A percentile compares a stretch with the other conserved stretches of the same genome.
Evolutionary conservation across 2,797 vertebrate genomes (phyloP).

Genomic region (Urosaurus nigricauda): DNA sequence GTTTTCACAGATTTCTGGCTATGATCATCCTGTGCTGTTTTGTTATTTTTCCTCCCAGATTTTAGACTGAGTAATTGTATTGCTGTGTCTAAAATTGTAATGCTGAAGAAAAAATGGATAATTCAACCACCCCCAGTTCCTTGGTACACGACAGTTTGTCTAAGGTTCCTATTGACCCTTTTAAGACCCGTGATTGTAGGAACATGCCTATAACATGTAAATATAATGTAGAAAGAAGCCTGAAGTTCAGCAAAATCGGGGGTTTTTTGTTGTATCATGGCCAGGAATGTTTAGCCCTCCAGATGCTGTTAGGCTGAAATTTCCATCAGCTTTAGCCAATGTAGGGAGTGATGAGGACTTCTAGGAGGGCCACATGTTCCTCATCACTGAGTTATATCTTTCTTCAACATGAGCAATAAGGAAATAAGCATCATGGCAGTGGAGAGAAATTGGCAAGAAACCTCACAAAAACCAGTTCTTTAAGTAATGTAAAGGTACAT

Average conservation of each 20-base stretch:
- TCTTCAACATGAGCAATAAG: not conserved
- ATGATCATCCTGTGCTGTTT: not conserved
- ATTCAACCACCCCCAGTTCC: not conserved
- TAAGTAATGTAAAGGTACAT: not conserved
- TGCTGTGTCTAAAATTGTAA: not conserved
- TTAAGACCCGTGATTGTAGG: not conserved
- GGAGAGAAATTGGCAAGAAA: not conserved
- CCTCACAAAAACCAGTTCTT: not conserved
- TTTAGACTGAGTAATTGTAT: not conserved
- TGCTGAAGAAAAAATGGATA: not conserved
- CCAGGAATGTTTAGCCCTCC: not conserved
- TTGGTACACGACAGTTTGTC: not conserved
- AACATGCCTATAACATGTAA: not conserved
- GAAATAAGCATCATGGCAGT: too few species aligned
- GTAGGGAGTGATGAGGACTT: not conserved
- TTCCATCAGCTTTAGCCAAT: not conserved
- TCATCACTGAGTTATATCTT: not conserved
- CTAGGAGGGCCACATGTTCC: not conserved
- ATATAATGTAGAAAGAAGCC: not conserved
- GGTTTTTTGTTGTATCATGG: not conserved
- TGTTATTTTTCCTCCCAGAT: not conserved
- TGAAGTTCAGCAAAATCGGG: not conserved
- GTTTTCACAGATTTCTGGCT: not conserved
- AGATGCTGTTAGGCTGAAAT: not conserved
- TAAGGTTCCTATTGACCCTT: not conserved